Conservation (phyloP, 2,797 vertebrate genomes). For the Brachyrhaphis roseni region DNA sequence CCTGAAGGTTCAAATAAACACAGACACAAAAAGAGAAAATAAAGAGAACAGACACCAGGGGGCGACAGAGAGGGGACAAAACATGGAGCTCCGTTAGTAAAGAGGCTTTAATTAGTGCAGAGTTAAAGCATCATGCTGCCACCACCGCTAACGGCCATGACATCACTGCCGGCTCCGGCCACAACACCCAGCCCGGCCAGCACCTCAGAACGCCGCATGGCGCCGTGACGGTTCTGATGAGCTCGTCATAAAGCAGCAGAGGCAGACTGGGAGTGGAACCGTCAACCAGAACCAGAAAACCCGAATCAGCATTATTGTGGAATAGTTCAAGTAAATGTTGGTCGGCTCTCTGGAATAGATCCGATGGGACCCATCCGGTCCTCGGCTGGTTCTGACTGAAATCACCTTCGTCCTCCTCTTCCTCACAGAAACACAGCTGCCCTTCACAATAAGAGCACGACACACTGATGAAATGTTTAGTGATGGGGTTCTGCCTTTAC, state of each 20-base stretch:
- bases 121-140: constrained; percentile 81
- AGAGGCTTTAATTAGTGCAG: constrained; percentile 76
- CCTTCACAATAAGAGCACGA: constrained; percentile 36
- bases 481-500: constrained; percentile 74
- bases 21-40: constrained; percentile 49
- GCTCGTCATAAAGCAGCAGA: neutral
- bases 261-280: neutral
- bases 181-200: constrained; percentile 40
- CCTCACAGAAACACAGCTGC: constrained; percentile 28
- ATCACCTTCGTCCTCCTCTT: neutral
- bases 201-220: constrained; percentile 9
- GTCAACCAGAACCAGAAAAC: neutral
- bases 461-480: constrained; percentile 54
- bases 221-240: constrained; percentile 25
- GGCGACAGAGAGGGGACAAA: constrained; percentile 77
- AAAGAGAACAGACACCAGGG: constrained; percentile 66
- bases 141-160: constrained; percentile 39
- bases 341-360: neutral
- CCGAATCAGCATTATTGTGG: neutral
- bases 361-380: neutral
- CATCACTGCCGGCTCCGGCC: constrained; percentile 51
- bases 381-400: neutral
- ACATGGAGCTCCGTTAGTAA: constrained; percentile 81
- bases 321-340: neutral
- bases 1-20: constrained; percentile 85